Evolutionary conservation across 2,888 invertebrate species (phyloP).

Genomic region (Xanthia togata): DNA sequence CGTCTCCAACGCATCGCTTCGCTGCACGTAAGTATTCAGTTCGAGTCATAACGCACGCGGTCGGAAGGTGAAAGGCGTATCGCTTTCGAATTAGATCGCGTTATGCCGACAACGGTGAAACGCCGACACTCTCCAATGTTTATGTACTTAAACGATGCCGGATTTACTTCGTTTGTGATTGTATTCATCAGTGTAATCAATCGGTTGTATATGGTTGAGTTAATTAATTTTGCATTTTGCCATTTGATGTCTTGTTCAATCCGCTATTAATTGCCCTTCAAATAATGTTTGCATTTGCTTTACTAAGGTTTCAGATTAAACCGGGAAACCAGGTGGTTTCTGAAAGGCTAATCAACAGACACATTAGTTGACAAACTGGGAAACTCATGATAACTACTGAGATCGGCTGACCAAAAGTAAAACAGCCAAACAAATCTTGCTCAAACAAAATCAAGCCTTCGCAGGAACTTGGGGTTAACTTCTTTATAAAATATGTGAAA

Average conservation of each 20-base stretch:
- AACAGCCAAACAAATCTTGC: neutral
- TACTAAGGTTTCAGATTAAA: neutral
- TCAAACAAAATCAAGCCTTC: neutral
- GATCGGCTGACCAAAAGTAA: neutral
- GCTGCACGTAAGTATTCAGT: constrained; percentile 63
- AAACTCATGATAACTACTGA: neutral
- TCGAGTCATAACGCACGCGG: constrained; percentile 75
- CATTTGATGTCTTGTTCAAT: constrained; percentile 9
- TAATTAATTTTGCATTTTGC: constrained; percentile 20
- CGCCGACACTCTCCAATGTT: constrained; percentile 76
- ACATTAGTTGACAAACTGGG: neutral
- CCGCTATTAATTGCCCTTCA: neutral
- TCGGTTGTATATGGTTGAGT: constrained; percentile 13
- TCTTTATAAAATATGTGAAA: neutral
- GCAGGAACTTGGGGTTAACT: neutral
- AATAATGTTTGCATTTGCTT: neutral
- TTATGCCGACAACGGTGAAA: constrained; percentile 86
- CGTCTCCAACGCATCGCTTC: constrained; percentile 46
- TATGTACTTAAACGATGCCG: constrained; percentile 69
- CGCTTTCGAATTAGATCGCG: constrained; percentile 89
- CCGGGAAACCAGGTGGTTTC: neutral
- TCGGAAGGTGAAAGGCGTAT: constrained; percentile 89
- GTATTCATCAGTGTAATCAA: constrained; percentile 49
- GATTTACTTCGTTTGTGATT: constrained; percentile 60
- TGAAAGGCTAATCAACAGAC: neutral